Base-by-base conservation (phyloP, 2,113 vertebrate species). In the Oreamnos americanus region DNA sequence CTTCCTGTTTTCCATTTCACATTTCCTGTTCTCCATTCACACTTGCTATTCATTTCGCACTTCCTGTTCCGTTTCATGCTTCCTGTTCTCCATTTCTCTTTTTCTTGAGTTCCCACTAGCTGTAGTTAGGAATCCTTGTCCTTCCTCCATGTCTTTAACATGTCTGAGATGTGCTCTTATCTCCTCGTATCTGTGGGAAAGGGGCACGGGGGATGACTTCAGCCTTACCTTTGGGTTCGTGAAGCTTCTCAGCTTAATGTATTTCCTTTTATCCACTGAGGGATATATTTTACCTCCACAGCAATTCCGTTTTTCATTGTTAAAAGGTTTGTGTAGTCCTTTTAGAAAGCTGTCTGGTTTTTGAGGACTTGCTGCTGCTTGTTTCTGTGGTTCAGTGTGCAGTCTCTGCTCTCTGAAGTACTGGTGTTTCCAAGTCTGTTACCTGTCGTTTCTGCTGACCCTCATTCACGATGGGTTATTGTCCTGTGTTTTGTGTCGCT, bases 341-440 rank as follows among this genome's bases (percentile, higher is more conserved):
- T 83, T 60, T 79, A 64, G 87, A 91, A 62, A 60, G 47, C 23
- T 33, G 0, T 67, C 26, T 82, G 60, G 11, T 43, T 91, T 90
- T 87, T 71, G 49, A 93, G 71, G 51, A 23, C 39, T 93, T 93
- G 9, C 13, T 88, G 47, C 79, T 76, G 19, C 92, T 95, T 43
- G 82, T 82, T 83, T 95, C 71, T 47, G 19, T 91, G 39, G 62
- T 51, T 78, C 49, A 62, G 47, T 79, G 58, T 82, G 28, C 26
- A 67, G 16, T 58, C 28, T 89, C 1, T 82, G 43, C 78, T 92
- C 16, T 94, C 39, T 78, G 33, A 85, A 86, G 25, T 82, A 28
- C 95, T 58, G 36, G 25, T 82, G 15, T 25, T 51, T 95, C 87
- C 83, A 58, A 83, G 36, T 67, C 71, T 78, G 12, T 55, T 93